Evolutionary conservation across 2,113 vertebrate species (phyloP), one percentile per base, ranked within the genome.

Genomic region (Mustela lutreola): DNA sequence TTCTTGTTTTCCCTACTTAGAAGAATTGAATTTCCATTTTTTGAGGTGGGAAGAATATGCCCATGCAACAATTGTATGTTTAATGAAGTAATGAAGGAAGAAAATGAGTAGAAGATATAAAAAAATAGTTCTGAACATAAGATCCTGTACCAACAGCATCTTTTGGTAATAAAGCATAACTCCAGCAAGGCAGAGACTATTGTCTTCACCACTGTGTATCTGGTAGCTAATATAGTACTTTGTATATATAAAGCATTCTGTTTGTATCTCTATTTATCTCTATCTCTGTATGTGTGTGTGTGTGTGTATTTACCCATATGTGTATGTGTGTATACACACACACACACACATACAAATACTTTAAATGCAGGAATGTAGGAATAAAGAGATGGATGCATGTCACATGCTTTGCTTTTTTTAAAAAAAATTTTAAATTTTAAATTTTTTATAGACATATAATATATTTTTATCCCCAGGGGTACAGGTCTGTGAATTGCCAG

Each of bases 1-100:
- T 73, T 85, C 53, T 75, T 86, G 11, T 93, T 96, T 94, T 97
- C 36, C 45, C 31, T 42, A 70, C 4, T 24, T 88, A 9, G 53
- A 71, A 36, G 18, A 91, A 92, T 33, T 79, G 33, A 70, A 24
- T n/a, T 70, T 88, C 15, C 22, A 24, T 70, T 95, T 93, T 78
- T 14, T 89, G 14, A 50, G 31, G 31, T 79, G 18, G 16, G 71
- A 84, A 63, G 18, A 84, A 1, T 87, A 67, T 79, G 6, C 2
- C 79, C 11, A 88, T 26, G 70, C 62, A 73, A 6, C 83, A 83
- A 73, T 53, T 78, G 28, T 70, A 11, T 56, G n/a, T 36, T 71
- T 56, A 82, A 56, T 91, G 28, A 65, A 62, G 5, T 71, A 94
- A 73, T 58, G 56, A 92, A 70, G 76, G 24, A 83, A 73, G 36